Evolutionary conservation across 2,888 invertebrate genomes (phyloP).

Genomic region (Melanostoma scalare): DNA sequence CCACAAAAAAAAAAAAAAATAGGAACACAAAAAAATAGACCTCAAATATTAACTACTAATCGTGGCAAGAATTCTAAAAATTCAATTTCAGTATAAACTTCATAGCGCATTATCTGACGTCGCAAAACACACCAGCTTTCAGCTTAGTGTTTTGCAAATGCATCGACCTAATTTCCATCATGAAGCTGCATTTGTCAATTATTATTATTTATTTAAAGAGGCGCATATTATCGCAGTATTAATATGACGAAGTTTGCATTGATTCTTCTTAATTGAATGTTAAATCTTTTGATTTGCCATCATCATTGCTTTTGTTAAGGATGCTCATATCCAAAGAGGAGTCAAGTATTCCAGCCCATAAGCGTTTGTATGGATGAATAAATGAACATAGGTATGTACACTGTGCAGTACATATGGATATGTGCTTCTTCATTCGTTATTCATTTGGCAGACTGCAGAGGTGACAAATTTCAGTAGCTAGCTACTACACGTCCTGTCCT

Average conservation of each 20-base stretch:
- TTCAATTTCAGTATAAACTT: constrained; percentile 43
- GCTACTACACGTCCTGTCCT: constrained; percentile 30
- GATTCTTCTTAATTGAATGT: constrained; percentile 52
- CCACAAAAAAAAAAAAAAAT: too few species aligned
- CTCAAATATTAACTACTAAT: too few species aligned
- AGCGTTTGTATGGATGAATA: constrained; percentile 23
- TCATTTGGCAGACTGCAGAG: constrained; percentile 67
- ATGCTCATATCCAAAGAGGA: constrained; percentile 13
- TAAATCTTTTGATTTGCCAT: constrained; percentile 38
- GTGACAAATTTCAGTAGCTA: constrained; percentile 62
- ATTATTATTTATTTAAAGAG: constrained; percentile 58
- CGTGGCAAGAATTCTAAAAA: not conserved
- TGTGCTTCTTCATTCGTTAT: constrained; percentile 57
- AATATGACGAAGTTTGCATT: constrained; percentile 26
- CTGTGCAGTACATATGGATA: not conserved
- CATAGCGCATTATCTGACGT: not conserved
- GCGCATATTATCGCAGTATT: constrained; percentile 42
- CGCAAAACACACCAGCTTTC: not conserved
- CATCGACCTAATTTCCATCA: constrained; percentile 48
- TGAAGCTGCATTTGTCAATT: constrained; percentile 53
- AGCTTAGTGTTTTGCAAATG: constrained; percentile 20
- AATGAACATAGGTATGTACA: too few species aligned
- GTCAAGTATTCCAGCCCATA: constrained; percentile 23
- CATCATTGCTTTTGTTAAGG: constrained; percentile 35
- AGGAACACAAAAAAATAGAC: too few species aligned